These are phyloP conservation scores for Agapostemon virescens DNA, from an alignment of 2,888 invertebrate species.

Conservation along the genomic window DNA sequence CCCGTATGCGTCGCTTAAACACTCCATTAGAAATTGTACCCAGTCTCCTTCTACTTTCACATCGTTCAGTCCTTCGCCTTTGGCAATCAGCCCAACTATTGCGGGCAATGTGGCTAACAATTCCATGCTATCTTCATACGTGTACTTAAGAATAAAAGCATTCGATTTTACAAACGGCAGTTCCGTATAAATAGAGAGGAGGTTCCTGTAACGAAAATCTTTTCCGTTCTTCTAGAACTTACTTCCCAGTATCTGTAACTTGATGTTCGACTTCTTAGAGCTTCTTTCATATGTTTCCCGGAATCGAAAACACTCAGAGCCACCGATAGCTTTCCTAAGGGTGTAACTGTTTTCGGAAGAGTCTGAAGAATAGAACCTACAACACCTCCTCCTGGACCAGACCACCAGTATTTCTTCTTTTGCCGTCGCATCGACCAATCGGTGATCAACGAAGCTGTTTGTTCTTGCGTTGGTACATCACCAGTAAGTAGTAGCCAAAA, in stretches of 20 bases:
- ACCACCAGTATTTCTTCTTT: conserved; percentile 70
- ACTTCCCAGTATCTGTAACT: conserved; percentile 75
- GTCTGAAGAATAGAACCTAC: conserved; percentile 65
- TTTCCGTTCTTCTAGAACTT: conserved; percentile 18
- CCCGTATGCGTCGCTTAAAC: conserved; percentile 56
- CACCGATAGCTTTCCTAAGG: conserved; percentile 69
- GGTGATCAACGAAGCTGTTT: conserved; percentile 71
- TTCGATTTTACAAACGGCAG: conserved; percentile 12
- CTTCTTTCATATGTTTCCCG: conserved; percentile 60
- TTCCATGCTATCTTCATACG: conserved; percentile 76
- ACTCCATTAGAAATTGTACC: conserved; percentile 71
- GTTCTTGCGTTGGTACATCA: conserved; percentile 74
- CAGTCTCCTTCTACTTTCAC: conserved; percentile 69
- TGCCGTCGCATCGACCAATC: conserved; percentile 73
- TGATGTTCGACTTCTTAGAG: conserved; percentile 53
- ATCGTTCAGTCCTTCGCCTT: conserved; percentile 38
- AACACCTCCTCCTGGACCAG: conserved; percentile 63
- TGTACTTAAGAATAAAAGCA: conserved; percentile 65
- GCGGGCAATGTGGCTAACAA: conserved; percentile 74
- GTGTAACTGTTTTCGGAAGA: conserved; percentile 68
- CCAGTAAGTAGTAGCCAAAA: conserved; percentile 76
- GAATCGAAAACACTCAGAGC: conserved; percentile 70
- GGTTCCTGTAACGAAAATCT: not conserved
- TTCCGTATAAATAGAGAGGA: not conserved
- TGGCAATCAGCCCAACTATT: conserved; percentile 69